Conservation (phyloP, 2,888 invertebrate species). For the Tenthredo mesomela region DNA sequence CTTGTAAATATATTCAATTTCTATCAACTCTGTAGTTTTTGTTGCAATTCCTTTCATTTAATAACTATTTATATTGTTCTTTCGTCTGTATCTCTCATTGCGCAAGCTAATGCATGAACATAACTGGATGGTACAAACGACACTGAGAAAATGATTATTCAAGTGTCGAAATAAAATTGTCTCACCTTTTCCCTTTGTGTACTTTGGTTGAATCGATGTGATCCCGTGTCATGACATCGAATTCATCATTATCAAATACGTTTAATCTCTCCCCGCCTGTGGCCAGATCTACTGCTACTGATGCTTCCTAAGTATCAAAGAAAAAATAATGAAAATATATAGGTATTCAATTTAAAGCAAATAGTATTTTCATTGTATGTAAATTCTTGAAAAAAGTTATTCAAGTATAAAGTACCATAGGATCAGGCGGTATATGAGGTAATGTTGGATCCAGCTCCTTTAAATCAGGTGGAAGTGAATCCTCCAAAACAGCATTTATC, state of each 20-base stretch:
- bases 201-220: conserved; percentile 79
- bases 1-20: conserved; percentile 37
- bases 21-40: neutral
- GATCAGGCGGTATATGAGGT: conserved; percentile 84
- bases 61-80: neutral
- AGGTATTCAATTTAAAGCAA: neutral
- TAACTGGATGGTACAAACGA: neutral
- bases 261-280: conserved; percentile 80
- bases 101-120: neutral
- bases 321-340: conserved; percentile 12
- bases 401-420: conserved; percentile 72
- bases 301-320: conserved; percentile 61
- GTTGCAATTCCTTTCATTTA: neutral
- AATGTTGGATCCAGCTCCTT: conserved; percentile 79
- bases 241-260: conserved; percentile 87
- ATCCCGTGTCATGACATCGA: conserved; percentile 86
- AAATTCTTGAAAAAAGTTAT: neutral
- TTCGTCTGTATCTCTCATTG: neutral
- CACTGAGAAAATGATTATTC: neutral
- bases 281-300: conserved; percentile 60
- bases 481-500: conserved; percentile 91
- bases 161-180: conserved; percentile 1
- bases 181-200: conserved; percentile 79
- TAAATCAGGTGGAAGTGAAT: conserved; percentile 81
- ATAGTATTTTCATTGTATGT: neutral